These are phyloP conservation scores for Anaspis maculata DNA, from an alignment of 2,888 invertebrate genomes.

Conservation along the genomic window DNA sequence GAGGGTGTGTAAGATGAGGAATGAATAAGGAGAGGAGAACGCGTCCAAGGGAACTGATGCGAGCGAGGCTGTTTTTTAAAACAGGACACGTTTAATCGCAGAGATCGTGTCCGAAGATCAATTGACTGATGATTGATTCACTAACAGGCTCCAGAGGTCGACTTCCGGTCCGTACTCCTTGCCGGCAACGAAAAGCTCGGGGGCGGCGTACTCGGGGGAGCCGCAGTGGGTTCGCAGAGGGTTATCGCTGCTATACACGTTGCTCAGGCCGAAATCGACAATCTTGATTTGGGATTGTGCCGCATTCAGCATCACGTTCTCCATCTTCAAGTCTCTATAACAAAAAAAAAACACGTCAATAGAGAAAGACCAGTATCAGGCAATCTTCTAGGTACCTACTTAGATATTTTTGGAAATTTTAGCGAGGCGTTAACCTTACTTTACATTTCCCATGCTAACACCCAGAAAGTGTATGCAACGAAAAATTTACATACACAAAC, in stretches of 20 bases:
- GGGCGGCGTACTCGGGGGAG: slow-evolving; percentile 72
- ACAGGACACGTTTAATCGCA: slow-evolving; percentile 14
- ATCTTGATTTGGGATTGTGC: slow-evolving; percentile 63
- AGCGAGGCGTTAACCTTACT: too few relatives aligned
- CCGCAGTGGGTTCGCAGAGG: slow-evolving; percentile 69
- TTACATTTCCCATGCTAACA: too few relatives aligned
- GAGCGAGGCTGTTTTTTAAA: slow-evolving; percentile 6
- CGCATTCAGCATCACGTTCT: slow-evolving; percentile 65
- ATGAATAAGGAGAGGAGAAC: neutral
- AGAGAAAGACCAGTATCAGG: too few relatives aligned
- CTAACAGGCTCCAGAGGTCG: slow-evolving; percentile 60
- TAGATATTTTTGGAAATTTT: too few relatives aligned
- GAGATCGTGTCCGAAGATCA: slow-evolving; percentile 11
- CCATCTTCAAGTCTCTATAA: slow-evolving; percentile 68
- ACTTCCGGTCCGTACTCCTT: slow-evolving; percentile 67
- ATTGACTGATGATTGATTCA: slow-evolving; percentile 15
- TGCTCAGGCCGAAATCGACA: slow-evolving; percentile 70
- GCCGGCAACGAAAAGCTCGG: slow-evolving; percentile 63
- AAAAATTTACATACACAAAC: too few relatives aligned
- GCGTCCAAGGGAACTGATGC: neutral
- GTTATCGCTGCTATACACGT: slow-evolving; percentile 51
- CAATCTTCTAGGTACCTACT: too few relatives aligned
- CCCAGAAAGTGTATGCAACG: slow-evolving; percentile 7
- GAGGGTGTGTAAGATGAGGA: neutral
- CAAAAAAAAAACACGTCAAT: too few relatives aligned